Evolutionary conservation across 2,113 vertebrate species (phyloP).

Genomic region (Muntiacus reevesi): DNA sequence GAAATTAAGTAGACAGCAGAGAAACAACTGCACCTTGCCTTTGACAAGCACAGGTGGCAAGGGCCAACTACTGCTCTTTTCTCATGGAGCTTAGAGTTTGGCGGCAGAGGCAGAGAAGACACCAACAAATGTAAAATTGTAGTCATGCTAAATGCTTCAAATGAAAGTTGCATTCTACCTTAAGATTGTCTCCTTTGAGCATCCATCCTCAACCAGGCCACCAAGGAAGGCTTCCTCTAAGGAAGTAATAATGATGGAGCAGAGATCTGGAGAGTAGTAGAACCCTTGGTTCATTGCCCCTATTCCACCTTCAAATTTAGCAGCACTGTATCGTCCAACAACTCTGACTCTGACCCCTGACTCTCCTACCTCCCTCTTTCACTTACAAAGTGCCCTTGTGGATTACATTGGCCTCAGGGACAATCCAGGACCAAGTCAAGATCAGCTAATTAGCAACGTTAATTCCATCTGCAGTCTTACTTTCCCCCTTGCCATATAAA

Average conservation of each 20-base stretch:
- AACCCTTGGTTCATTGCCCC: not conserved
- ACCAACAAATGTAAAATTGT: not conserved
- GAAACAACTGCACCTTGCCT: too few relatives aligned
- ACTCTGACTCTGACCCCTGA: not conserved
- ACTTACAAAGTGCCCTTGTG: not conserved
- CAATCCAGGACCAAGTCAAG: not conserved
- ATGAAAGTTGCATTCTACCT: not conserved
- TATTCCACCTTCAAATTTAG: not conserved
- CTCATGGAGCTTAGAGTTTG: not conserved
- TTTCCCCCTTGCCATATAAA: not conserved
- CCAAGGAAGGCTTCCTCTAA: not conserved
- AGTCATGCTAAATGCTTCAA: not conserved
- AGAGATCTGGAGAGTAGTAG: not conserved
- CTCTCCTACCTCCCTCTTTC: not conserved
- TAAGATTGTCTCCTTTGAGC: not conserved
- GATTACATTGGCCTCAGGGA: not conserved
- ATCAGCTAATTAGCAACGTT: not conserved
- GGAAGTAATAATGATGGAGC: not conserved
- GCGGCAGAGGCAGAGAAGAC: not conserved
- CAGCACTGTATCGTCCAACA: not conserved
- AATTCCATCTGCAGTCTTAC: not conserved
- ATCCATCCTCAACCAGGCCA: not conserved
- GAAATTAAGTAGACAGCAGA: not conserved
- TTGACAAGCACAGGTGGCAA: not conserved
- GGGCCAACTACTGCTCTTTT: fast-evolving